Evolutionary conservation across 2,113 vertebrate genomes (phyloP), one percentile per base, ranked within the genome.

Genomic region (Myxocyprinus asiaticus): DNA sequence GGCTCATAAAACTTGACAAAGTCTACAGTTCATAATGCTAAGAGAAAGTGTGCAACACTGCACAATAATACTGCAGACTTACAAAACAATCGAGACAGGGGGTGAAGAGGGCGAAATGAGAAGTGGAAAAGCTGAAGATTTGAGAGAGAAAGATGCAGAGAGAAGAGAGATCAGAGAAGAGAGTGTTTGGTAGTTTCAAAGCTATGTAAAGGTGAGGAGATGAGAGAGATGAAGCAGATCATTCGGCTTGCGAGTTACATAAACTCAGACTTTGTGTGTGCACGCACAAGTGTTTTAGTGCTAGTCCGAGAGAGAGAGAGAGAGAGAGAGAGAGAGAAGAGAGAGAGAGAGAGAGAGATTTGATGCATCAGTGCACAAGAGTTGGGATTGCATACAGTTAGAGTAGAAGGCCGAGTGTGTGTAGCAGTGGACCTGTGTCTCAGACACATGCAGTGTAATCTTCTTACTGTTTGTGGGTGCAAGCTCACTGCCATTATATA

Each of bases 381-480:
- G 68, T 48, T 22, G 22, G 47, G 61, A 14, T 50, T 66, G 33
- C 75, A 56, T 67, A 75, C 61, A 69, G 75, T 81, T 78, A 5
- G 64, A 78, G 64, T 78, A 68, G 64, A 79, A 59, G 56, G 50
- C 44, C 33, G 43, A 45, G 80, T 64, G 22, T 62, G 45, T 71
- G 12, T 73, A 62, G 45, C 43, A 72, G 67, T 50, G 76, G 76
- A 68, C 63, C 70, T 66, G 73, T 66, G 77, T 63, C 80, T 81
- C 64, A 47, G 68, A 42, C 76, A 67, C 77, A 84, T 68, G 69
- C 69, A 5, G 44, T 67, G 62, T 83, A 86, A 87, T 87, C 86
- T 77, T 86, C 86, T 86, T 86, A 86, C 76, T 59, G 81, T 80
- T 68, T 77, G 66, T 82, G 78, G 53, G 43, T 77, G 67, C 47